Conservation (phyloP, 2,888 invertebrate genomes). For the Leptopilina syphax region DNA sequence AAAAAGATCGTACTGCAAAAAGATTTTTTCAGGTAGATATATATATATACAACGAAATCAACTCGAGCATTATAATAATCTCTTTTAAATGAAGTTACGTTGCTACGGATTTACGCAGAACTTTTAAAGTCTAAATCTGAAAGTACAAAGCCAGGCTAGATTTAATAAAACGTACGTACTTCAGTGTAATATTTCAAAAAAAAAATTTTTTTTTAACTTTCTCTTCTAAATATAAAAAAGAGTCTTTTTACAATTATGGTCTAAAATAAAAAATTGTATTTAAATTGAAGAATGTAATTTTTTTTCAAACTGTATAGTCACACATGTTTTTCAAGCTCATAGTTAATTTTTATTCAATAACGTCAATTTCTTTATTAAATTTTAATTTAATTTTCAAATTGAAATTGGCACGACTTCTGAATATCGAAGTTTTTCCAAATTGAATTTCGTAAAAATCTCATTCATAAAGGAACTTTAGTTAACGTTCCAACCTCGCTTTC, state of each 20-base stretch:
- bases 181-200: too few relatives aligned
- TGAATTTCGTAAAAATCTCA: not conserved
- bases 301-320: not conserved
- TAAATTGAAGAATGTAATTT: too few relatives aligned
- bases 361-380: not conserved
- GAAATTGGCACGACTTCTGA: slow-evolving; percentile 4
- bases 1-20: not conserved
- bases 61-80: slow-evolving; percentile 21
- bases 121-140: slow-evolving; percentile 17
- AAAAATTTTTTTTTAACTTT: too few relatives aligned
- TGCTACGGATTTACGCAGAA: not conserved
- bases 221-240: too few relatives aligned
- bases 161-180: not conserved
- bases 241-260: too few relatives aligned
- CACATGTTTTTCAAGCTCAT: too few relatives aligned
- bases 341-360: not conserved
- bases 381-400: not conserved
- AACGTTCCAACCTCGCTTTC: slow-evolving; percentile 18
- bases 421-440: not conserved
- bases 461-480: slow-evolving; percentile 6
- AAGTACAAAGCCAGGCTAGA: slow-evolving; percentile 4
- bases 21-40: slow-evolving; percentile 1
- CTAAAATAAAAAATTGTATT: too few relatives aligned
- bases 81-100: slow-evolving; percentile 24
- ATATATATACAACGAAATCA: not conserved